Evolutionary conservation across 1,140 invertebrate species (phyloP).

Genomic region (Sipha flava): DNA sequence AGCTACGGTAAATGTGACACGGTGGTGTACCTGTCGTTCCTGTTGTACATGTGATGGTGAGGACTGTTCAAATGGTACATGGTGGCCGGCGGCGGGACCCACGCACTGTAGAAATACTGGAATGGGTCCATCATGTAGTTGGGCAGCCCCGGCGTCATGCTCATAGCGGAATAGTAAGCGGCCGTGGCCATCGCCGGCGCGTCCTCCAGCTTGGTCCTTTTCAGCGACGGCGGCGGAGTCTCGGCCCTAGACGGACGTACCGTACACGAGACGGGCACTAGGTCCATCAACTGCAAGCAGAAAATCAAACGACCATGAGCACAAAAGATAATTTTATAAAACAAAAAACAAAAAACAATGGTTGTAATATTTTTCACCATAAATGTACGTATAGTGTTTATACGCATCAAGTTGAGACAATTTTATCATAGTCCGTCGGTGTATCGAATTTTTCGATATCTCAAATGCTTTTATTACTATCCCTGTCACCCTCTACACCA

Average conservation of each 20-base stretch:
- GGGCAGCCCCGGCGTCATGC: constrained; percentile 8
- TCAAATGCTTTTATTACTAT: too few relatives aligned
- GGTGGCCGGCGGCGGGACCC: background rate
- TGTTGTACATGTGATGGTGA: background rate
- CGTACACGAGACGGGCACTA: background rate
- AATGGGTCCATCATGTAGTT: constrained; percentile 22
- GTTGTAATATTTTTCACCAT: too few relatives aligned
- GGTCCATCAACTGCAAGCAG: background rate
- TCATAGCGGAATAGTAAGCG: background rate
- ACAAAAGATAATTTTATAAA: background rate
- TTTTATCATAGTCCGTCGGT: too few relatives aligned
- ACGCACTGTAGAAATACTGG: constrained; percentile 8
- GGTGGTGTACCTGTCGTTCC: background rate
- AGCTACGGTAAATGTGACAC: too few relatives aligned
- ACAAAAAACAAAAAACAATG: background rate
- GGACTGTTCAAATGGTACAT: background rate
- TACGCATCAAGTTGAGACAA: too few relatives aligned
- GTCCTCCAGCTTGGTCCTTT: constrained; percentile 13
- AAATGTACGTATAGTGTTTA: too few relatives aligned
- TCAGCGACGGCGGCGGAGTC: constrained; percentile 6
- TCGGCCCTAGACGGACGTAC: background rate
- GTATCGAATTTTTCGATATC: too few relatives aligned
- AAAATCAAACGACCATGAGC: background rate
- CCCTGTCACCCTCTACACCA: too few relatives aligned
- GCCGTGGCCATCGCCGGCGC: background rate